These are phyloP conservation scores for Morus bassanus DNA, from an alignment of 2,797 vertebrate genomes.

Conservation along the genomic window DNA sequence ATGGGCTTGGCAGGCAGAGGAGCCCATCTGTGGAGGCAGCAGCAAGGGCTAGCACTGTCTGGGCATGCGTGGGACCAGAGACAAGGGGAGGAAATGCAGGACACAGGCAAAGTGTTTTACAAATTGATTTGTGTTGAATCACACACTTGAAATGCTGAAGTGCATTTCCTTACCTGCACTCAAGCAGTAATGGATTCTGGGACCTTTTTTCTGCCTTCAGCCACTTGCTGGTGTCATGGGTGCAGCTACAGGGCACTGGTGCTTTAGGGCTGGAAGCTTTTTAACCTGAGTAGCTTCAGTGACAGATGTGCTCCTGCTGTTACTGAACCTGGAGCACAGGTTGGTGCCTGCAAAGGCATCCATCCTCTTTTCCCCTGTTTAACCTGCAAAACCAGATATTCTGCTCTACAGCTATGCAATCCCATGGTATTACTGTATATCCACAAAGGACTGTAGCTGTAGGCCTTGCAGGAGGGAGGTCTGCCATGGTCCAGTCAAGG, in stretches of 20 bases:
- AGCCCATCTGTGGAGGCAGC: neutral
- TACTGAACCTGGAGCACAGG: neutral
- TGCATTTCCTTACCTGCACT: neutral
- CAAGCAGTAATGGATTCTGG: neutral
- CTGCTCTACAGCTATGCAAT: neutral
- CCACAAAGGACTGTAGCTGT: neutral
- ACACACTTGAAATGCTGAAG: neutral
- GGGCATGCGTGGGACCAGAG: accelerated
- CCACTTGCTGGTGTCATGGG: neutral
- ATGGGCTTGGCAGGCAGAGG: neutral
- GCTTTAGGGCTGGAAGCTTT: neutral
- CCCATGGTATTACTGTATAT: neutral
- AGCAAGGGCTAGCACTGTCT: neutral
- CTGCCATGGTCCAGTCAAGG: accelerated
- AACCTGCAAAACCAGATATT: neutral
- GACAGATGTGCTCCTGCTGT: neutral
- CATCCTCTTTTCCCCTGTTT: neutral
- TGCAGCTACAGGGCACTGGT: neutral
- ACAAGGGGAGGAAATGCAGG: neutral
- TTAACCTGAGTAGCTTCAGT: neutral
- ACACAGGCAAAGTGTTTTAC: neutral
- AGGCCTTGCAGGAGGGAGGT: neutral
- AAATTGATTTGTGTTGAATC: neutral
- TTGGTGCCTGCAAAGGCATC: neutral
- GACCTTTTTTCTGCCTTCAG: neutral